Base-by-base conservation (phyloP, 2,888 invertebrate species). In the Helleia helle region DNA sequence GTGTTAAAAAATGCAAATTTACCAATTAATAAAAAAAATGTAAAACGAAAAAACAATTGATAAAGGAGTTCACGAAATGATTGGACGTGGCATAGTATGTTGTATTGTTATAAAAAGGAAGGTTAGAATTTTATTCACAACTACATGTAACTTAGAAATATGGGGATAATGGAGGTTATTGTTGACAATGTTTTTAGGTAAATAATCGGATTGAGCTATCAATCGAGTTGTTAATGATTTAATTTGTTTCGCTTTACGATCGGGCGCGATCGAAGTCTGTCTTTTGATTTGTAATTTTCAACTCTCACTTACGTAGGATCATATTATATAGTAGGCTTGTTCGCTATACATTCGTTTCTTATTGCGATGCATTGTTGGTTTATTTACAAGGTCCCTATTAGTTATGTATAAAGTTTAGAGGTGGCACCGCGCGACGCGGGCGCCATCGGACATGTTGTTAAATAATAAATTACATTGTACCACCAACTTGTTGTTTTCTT, bases 401-500 rank as follows among this genome's bases (percentile, higher is more conserved):
- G 80, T 81, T 76, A 72, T 71, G 72, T 79, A 79, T 71, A 74
- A 77, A 72, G 73, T 84, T 83, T 85, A 84, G 86, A 69, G 83
- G 66, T 80, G 60, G 69, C 76, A 80, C 11, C 18, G 22, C 12
- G 34, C 22, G 18, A 77, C 83, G 84, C 22, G 7, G 22, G 2
- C 77, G 73, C 60, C 67, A 73, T 71, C 85, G 76, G 80, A 77
- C 86, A 85, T 81, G 86, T 87, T 87, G 87, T 87, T 88, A 87
- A 85, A 84, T 86, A 84, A 84, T 85, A 81, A 88, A 88, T 86
- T 87, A 88, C 88, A 88, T 88, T 88, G 88, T 88, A 88, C 88
- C 88, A 88, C 88, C 87, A 77, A 58, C 47, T 52, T 53, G 62
- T 71, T 68, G 71, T 80, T 74, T 72, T 71, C 75, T 77, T 17